Conservation (phyloP, 92 coral and sea anemone genomes). For the Palythoa caribaeorum region DNA sequence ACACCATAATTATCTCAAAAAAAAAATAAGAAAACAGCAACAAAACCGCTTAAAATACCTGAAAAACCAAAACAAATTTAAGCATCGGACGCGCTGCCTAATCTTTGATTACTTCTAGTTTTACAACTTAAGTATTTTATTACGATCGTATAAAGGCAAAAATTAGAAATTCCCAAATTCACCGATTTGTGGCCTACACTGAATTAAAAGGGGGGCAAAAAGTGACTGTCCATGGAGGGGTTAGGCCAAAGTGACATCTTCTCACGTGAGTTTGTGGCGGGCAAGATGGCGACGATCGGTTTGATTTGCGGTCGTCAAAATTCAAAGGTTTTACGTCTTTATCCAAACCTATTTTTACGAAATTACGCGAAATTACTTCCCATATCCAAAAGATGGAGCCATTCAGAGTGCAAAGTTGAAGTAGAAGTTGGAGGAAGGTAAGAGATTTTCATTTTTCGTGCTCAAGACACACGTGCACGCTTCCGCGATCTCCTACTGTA, state of each 20-base stretch:
- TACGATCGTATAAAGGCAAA: too few species aligned
- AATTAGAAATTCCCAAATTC: too few species aligned
- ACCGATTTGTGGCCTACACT: too few species aligned
- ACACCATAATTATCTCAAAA: too few species aligned
- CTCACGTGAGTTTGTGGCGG: slow-evolving; percentile 35
- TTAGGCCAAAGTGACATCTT: neutral
- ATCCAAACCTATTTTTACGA: slow-evolving; percentile 5
- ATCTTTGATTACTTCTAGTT: too few species aligned
- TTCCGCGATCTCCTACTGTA: neutral
- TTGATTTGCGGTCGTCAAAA: slow-evolving; percentile 37
- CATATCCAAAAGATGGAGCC: slow-evolving; percentile 33
- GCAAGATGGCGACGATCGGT: slow-evolving; percentile 44
- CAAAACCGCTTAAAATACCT: too few species aligned
- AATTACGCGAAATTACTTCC: neutral
- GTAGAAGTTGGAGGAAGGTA: slow-evolving; percentile 46
- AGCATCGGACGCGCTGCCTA: too few species aligned
- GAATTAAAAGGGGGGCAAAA: neutral
- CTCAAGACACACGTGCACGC: neutral
- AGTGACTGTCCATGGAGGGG: slow-evolving; percentile 23
- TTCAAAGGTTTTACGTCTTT: slow-evolving; percentile 13
- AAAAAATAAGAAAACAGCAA: too few species aligned
- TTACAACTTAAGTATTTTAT: too few species aligned
- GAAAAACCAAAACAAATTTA: too few species aligned
- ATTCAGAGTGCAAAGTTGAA: slow-evolving; percentile 45
- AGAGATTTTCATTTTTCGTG: neutral